These are phyloP conservation scores for Tetranychus truncatus DNA, from an alignment of 2,888 invertebrate genomes.

Conservation along the genomic window DNA sequence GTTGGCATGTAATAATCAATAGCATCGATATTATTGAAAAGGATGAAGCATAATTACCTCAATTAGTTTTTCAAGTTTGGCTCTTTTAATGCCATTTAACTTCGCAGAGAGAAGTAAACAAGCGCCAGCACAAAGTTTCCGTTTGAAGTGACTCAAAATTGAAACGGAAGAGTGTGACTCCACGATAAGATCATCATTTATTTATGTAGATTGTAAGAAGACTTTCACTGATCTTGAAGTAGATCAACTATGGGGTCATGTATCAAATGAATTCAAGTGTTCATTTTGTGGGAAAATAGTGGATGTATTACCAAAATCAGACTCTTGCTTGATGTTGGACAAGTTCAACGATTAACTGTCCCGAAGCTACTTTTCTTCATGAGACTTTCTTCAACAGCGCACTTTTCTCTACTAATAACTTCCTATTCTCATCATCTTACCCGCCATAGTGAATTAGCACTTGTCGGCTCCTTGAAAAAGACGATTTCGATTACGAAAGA, in stretches of 20 bases:
- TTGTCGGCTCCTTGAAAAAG: no score
- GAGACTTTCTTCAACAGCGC: no score
- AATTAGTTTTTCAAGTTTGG: constrained; percentile 60
- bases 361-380: no score
- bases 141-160: constrained; percentile 77
- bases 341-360: constrained; percentile 48
- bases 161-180: constrained; percentile 87
- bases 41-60: constrained; percentile 44
- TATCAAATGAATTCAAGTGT: constrained; percentile 63
- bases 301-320: constrained; percentile 76
- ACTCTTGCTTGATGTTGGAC: constrained; percentile 68
- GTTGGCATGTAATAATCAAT: no score
- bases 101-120: constrained; percentile 84
- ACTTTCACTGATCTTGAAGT: constrained; percentile 89
- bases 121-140: constrained; percentile 86
- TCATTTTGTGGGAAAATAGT: constrained; percentile 74
- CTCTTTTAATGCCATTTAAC: constrained; percentile 87
- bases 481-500: no score
- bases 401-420: no score
- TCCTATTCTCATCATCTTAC: no score
- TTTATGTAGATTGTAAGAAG: constrained; percentile 72
- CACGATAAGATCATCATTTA: constrained; percentile 83
- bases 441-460: no score
- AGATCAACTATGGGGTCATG: constrained; percentile 67
- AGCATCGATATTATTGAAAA: no score